These are phyloP conservation scores for Python bivittatus DNA, from an alignment of 2,113 vertebrate genomes.

Conservation along the genomic window DNA sequence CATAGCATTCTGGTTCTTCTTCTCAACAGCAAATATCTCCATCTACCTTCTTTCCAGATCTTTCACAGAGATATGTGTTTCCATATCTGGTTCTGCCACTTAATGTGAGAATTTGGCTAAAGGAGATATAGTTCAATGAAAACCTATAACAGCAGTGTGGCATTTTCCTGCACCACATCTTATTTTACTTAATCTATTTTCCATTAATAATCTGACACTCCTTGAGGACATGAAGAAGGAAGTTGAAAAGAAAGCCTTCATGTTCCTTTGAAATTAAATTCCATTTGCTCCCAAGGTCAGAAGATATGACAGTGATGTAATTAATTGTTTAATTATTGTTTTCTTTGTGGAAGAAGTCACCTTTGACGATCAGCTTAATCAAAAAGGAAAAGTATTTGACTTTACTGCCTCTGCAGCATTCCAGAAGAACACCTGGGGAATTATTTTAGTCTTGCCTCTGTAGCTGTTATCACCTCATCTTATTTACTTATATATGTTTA, in stretches of 20 bases:
- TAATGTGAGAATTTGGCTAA: not conserved
- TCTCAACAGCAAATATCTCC: not conserved
- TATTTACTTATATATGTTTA: slow-evolving; percentile 31
- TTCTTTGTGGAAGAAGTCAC: slow-evolving; percentile 50
- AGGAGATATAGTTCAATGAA: not conserved
- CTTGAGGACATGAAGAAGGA: not conserved
- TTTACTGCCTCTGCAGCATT: slow-evolving; percentile 25
- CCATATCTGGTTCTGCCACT: not conserved
- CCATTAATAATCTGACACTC: not conserved
- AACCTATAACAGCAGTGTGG: not conserved
- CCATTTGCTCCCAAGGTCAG: slow-evolving; percentile 6
- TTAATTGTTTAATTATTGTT: slow-evolving; percentile 52
- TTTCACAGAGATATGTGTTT: not conserved
- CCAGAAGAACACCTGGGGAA: slow-evolving; percentile 34
- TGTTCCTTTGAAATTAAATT: slow-evolving; percentile 20
- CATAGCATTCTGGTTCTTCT: not conserved
- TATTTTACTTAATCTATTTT: not conserved
- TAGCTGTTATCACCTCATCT: slow-evolving; percentile 37
- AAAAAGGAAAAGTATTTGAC: slow-evolving; percentile 48
- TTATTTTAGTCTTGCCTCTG: slow-evolving; percentile 40
- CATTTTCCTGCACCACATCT: not conserved
- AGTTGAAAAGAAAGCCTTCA: slow-evolving; percentile 11
- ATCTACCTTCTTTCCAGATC: not conserved
- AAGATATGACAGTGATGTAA: slow-evolving; percentile 29
- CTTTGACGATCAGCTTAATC: slow-evolving; percentile 43